These are phyloP conservation scores for Plemyria rubiginata DNA, from an alignment of 2,888 invertebrate genomes.

Conservation along the genomic window DNA sequence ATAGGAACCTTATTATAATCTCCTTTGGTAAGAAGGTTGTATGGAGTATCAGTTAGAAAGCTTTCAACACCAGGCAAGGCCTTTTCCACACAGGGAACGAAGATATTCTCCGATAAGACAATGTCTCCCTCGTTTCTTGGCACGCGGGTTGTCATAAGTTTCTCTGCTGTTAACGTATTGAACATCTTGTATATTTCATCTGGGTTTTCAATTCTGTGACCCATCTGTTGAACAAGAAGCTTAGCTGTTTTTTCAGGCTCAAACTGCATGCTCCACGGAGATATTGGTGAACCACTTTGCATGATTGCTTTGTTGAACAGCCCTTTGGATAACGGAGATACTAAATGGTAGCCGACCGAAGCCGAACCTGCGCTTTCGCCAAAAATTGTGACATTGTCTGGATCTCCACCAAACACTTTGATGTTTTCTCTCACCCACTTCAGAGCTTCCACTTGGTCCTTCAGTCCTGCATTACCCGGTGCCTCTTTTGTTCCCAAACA, in stretches of 20 bases:
- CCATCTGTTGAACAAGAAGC: slow-evolving; percentile 60
- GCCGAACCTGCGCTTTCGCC: slow-evolving; percentile 79
- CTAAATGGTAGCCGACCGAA: slow-evolving; percentile 66
- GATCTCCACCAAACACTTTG: slow-evolving; percentile 69
- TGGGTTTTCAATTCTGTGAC: slow-evolving; percentile 57
- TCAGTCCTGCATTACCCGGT: slow-evolving; percentile 74
- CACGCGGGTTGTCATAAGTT: slow-evolving; percentile 61
- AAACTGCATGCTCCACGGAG: slow-evolving; percentile 71
- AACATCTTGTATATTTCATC: slow-evolving; percentile 62
- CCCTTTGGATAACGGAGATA: slow-evolving; percentile 73
- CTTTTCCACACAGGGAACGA: slow-evolving; percentile 73
- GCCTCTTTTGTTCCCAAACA: slow-evolving; percentile 73
- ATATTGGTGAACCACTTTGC: slow-evolving; percentile 74
- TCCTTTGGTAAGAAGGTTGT: slow-evolving; percentile 60
- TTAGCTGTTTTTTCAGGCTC: slow-evolving; percentile 68
- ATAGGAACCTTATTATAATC: slow-evolving; percentile 66
- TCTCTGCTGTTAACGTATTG: slow-evolving; percentile 50
- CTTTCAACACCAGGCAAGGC: slow-evolving; percentile 50
- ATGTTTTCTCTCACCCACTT: slow-evolving; percentile 72
- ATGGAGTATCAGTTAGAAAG: slow-evolving; percentile 67
- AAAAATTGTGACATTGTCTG: slow-evolving; percentile 70
- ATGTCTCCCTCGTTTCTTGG: slow-evolving; percentile 68
- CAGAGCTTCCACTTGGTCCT: slow-evolving; percentile 73
- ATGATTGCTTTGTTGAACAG: slow-evolving; percentile 72
- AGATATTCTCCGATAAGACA: slow-evolving; percentile 71